Percentiles rank a stretch among this genome's conserved stretches.
Conservation (phyloP, 2,113 vertebrate species). For the Dipodomys stephensi region DNA sequence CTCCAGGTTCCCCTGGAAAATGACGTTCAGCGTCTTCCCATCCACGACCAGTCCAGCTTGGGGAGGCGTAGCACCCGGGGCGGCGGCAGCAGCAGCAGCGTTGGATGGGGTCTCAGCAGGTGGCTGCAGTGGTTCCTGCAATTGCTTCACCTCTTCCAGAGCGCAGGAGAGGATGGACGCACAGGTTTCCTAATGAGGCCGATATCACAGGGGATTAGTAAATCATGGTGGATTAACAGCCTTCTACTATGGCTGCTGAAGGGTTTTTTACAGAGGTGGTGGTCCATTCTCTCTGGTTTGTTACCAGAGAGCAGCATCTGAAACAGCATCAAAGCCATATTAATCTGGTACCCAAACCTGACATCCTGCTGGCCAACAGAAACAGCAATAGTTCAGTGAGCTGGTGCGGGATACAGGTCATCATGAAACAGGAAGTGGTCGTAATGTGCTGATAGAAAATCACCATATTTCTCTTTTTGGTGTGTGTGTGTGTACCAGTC, state of each 20-base stretch:
- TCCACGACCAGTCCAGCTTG: slow-evolving; percentile 92
- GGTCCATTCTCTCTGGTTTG: too few species aligned
- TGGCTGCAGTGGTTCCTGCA: slow-evolving; percentile 56
- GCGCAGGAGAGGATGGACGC: slow-evolving; percentile 91
- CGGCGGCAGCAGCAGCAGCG: background rate
- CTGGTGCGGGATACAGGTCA: too few species aligned
- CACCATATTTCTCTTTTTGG: too few species aligned
- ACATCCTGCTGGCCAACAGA: too few species aligned
- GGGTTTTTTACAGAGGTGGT: too few species aligned
- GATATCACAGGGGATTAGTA: background rate
- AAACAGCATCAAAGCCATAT: too few species aligned
- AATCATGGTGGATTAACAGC: background rate
- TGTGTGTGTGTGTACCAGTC: too few species aligned
- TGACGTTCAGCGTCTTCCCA: slow-evolving; percentile 88
- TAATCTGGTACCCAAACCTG: too few species aligned
- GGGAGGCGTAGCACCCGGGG: background rate
- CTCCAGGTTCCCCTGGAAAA: slow-evolving; percentile 90
- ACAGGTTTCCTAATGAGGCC: slow-evolving; percentile 89
- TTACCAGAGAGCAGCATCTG: too few species aligned
- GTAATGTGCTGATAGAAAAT: too few species aligned
- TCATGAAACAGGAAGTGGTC: too few species aligned
- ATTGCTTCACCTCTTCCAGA: slow-evolving; percentile 91
- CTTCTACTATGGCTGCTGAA: background rate
- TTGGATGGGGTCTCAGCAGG: background rate
- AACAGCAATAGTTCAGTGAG: too few species aligned